phyloP scores from a whole-genome alignment of 2,888 invertebrate genomes.

The Ellobium chinense region DNA sequence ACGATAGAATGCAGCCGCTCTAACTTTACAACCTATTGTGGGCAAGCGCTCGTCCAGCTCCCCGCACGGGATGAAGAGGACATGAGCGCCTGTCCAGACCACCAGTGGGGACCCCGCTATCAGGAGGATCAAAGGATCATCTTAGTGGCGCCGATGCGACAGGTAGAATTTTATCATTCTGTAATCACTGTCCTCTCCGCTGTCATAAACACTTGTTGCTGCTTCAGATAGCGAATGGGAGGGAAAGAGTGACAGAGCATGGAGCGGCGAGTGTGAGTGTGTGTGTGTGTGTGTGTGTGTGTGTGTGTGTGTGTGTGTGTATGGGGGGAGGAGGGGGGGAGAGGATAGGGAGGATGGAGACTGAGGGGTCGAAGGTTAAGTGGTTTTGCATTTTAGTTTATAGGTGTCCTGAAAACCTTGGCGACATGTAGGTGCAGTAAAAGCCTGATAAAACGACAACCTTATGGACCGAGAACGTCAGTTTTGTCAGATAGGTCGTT shows the following conservation, averaged over 20 bases:
- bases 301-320: background rate
- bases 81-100: background rate
- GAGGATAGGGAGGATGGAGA: background rate
- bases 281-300: background rate
- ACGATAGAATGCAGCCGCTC: background rate
- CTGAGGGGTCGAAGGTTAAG: too few species aligned
- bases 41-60: too few species aligned
- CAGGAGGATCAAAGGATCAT: conserved; percentile 3
- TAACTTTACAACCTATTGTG: background rate
- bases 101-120: background rate
- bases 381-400: too few species aligned
- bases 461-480: too few species aligned
- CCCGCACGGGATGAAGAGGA: background rate
- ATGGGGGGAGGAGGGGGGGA: background rate
- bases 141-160: conserved; percentile 13
- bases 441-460: too few species aligned
- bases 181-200: background rate
- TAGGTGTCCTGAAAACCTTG: too few species aligned
- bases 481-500: too few species aligned
- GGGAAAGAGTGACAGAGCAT: background rate
- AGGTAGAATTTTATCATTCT: conserved; percentile 11
- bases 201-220: background rate
- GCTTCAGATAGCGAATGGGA: background rate
- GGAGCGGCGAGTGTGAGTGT: background rate
- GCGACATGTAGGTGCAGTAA: too few species aligned